Evolutionary conservation across 2,888 invertebrate genomes (phyloP).

Genomic region (Eupeodes luniger): DNA sequence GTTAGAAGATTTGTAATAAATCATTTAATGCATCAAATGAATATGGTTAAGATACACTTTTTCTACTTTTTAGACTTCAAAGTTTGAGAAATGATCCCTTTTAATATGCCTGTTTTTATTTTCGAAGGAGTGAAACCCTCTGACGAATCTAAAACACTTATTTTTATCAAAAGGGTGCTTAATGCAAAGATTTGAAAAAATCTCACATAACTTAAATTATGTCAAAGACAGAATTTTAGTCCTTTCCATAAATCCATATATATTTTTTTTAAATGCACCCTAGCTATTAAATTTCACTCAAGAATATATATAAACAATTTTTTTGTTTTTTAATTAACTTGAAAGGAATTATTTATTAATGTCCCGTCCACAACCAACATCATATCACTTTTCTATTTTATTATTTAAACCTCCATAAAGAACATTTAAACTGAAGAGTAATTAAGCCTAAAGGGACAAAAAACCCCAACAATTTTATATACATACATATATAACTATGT

Average conservation of each 20-base stretch:
- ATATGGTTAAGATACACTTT: too few relatives aligned
- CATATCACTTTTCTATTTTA: conserved; percentile 52
- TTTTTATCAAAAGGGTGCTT: too few relatives aligned
- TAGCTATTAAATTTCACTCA: conserved; percentile 7
- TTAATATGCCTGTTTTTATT: too few relatives aligned
- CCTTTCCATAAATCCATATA: neutral
- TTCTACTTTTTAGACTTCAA: too few relatives aligned
- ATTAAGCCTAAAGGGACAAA: conserved; percentile 27
- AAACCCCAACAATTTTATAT: neutral
- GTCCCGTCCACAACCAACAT: neutral
- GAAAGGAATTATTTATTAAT: conserved; percentile 61
- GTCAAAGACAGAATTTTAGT: neutral
- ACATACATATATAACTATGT: too few relatives aligned
- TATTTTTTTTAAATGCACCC: neutral
- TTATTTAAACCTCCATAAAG: conserved; percentile 36
- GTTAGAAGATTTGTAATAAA: neutral
- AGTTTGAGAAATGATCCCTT: too few relatives aligned
- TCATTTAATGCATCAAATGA: neutral
- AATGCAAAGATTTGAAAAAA: neutral
- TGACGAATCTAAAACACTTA: too few relatives aligned
- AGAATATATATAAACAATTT: neutral
- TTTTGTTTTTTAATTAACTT: conserved; percentile 54
- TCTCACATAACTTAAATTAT: neutral
- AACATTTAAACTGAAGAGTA: conserved; percentile 41
- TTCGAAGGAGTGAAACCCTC: too few relatives aligned